Conservation (phyloP, 2,113 vertebrate genomes). For the Brienomyrus brachyistius region DNA sequence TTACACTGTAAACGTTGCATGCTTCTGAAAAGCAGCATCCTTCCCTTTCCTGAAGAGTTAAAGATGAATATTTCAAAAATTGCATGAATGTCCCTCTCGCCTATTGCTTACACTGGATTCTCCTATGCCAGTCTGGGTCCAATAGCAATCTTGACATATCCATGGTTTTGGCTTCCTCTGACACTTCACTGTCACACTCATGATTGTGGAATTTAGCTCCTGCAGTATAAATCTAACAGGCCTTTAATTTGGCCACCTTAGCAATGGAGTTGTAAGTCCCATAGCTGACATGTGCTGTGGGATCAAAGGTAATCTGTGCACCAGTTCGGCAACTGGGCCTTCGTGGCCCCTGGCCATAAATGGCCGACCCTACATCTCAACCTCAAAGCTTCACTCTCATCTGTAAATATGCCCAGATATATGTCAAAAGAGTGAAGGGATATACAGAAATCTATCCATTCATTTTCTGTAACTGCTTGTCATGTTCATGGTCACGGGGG, state of each 20-base stretch:
- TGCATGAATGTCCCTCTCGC: not conserved
- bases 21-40: not conserved
- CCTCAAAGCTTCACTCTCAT: not conserved
- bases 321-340: not conserved
- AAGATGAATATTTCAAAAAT: not conserved
- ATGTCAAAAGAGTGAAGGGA: not conserved
- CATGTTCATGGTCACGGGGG: not conserved
- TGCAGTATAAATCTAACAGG: not conserved
- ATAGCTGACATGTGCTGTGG: not conserved
- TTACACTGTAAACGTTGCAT: not conserved
- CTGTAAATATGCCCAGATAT: not conserved
- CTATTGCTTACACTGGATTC: not conserved
- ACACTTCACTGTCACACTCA: not conserved
- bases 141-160: not conserved
- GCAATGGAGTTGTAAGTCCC: not conserved
- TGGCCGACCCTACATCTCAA: not conserved
- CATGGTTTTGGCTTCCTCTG: not conserved
- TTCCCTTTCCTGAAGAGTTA: not conserved
- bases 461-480: not conserved
- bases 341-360: not conserved
- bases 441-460: not conserved
- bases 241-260: not conserved
- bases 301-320: not conserved
- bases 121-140: not conserved
- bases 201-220: not conserved